Percentiles rank a stretch among this genome's conserved stretches.
These are phyloP conservation scores for Microtus oregoni DNA, from an alignment of 2,113 vertebrate species.

Conservation along the genomic window DNA sequence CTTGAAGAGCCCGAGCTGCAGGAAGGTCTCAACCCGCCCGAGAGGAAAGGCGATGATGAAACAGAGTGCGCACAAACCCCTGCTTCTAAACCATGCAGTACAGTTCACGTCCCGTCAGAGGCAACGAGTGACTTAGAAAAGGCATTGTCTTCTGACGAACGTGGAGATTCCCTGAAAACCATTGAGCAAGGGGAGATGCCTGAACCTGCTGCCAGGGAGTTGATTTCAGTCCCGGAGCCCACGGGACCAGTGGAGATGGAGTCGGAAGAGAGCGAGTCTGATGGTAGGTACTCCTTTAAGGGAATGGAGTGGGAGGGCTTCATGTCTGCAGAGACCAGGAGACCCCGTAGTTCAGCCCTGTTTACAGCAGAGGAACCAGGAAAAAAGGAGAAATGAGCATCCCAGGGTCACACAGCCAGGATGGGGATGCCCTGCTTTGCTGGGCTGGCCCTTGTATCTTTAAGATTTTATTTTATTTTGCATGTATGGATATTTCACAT, in stretches of 20 bases:
- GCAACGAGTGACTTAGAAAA: background rate
- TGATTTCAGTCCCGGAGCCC: background rate
- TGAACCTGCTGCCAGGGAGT: background rate
- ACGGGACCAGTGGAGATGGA: background rate
- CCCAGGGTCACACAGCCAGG: background rate
- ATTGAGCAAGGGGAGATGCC: background rate
- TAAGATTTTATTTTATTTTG: background rate
- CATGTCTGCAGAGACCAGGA: background rate
- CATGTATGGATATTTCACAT: background rate
- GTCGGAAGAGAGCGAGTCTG: slow-evolving; percentile 90
- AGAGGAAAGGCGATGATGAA: slow-evolving; percentile 13
- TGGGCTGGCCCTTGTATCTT: background rate
- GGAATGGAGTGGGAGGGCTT: background rate
- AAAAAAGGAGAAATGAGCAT: background rate
- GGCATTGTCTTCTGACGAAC: background rate
- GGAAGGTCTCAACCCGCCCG: background rate
- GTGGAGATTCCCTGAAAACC: background rate
- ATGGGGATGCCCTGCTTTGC: background rate
- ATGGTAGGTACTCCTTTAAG: slow-evolving; percentile 86
- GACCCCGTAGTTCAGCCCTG: background rate
- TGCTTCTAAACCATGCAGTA: background rate
- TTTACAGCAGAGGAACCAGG: background rate
- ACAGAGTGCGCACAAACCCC: background rate
- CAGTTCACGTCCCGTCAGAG: background rate
- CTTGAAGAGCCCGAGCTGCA: background rate